Conservation (phyloP, 2,113 vertebrate genomes). For the Indri indri region DNA sequence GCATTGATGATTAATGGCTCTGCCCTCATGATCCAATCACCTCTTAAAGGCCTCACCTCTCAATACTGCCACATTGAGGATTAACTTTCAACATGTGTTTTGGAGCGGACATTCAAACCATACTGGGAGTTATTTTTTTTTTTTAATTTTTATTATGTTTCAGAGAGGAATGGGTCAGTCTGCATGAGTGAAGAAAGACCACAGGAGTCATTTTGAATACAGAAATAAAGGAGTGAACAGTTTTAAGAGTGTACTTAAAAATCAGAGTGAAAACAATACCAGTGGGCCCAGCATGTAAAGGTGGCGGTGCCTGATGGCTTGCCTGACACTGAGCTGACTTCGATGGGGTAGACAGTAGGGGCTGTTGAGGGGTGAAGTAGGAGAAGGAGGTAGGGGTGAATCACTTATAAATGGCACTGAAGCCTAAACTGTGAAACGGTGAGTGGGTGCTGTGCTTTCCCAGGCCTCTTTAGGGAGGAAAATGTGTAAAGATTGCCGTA, state of each 20-base stretch:
- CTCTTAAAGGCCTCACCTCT: background rate
- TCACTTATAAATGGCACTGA: slow-evolving; percentile 91
- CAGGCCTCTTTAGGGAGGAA: background rate
- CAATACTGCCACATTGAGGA: background rate
- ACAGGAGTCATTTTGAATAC: background rate
- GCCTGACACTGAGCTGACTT: background rate
- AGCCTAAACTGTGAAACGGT: slow-evolving; percentile 94
- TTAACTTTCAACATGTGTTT: background rate
- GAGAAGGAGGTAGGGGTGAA: slow-evolving; percentile 54
- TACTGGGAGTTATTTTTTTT: background rate
- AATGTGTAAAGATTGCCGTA: background rate
- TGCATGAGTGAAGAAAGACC: too few relatives aligned
- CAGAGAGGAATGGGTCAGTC: too few relatives aligned
- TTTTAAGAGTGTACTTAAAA: background rate
- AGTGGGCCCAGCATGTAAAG: background rate
- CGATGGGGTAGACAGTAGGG: background rate
- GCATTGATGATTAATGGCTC: background rate
- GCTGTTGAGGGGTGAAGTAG: background rate
- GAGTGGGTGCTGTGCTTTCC: slow-evolving; percentile 36
- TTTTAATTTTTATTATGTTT: too few relatives aligned
- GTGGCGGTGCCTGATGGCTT: background rate
- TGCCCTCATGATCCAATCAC: background rate
- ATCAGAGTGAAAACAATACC: background rate
- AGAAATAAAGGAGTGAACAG: background rate
- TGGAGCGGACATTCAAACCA: background rate